These are phyloP conservation scores for Bettongia penicillata DNA, from an alignment of 2,113 vertebrate species.

Conservation along the genomic window DNA sequence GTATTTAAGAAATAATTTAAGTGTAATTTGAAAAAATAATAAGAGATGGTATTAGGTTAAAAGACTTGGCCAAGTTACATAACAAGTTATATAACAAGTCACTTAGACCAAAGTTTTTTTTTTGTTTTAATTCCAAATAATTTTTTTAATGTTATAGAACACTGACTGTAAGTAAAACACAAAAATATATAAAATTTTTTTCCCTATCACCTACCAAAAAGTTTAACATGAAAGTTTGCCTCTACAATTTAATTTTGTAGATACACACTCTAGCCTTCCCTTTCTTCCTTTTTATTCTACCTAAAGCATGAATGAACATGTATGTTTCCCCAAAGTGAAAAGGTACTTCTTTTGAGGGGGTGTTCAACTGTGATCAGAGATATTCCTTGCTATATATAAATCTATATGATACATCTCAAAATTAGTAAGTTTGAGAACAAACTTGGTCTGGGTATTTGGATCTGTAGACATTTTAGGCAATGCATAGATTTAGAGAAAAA, in stretches of 20 bases:
- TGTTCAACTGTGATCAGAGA: background rate
- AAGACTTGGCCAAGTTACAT: background rate
- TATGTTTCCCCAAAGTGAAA: background rate
- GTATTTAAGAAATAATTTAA: background rate
- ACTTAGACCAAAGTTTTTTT: background rate
- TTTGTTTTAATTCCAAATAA: background rate
- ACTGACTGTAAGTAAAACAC: background rate
- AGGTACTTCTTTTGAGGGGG: background rate
- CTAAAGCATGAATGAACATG: background rate
- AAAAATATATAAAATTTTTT: background rate
- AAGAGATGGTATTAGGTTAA: background rate
- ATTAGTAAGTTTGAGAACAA: background rate
- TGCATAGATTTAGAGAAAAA: background rate
- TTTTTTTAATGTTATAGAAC: background rate
- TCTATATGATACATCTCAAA: constrained; percentile 35
- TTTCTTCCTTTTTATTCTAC: background rate
- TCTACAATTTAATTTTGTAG: background rate
- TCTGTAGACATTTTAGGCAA: background rate
- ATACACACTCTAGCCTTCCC: background rate
- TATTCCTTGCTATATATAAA: background rate
- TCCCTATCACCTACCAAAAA: background rate
- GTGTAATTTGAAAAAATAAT: background rate
- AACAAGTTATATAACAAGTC: too few relatives aligned
- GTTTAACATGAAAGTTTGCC: background rate
- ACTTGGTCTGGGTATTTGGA: background rate